Base-by-base conservation (phyloP, 2,888 invertebrate genomes). In the Lasioglossum malachurum region DNA sequence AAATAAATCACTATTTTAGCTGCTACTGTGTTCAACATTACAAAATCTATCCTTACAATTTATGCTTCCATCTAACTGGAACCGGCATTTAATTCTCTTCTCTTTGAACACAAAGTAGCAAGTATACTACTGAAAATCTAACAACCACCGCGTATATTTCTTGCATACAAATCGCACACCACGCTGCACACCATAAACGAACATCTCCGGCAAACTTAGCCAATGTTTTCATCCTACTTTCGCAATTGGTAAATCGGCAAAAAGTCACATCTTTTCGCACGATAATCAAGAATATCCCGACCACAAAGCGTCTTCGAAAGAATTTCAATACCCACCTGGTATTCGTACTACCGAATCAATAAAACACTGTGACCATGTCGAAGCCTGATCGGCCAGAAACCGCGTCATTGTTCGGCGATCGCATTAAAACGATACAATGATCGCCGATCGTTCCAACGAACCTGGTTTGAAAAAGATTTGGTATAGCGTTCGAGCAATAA, bases 401-500 rank as follows among this genome's bases (percentile, higher is more conserved):
- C 73, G 16, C n/a, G 14, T 31, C 41, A 64, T 2, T 41, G 75
- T 35, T 23, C 35, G 46, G 16, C 38, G 44, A 69, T 1, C 49
- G 16, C 16, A n/a, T 72, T 23, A 69, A 49, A 53, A 16, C 69
- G 38, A 27, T 31, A 46, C 69, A 57, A 57, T 27, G 69, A 19
- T 35, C 16, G 46, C 27, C 8, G 64, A 12, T 49, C 49, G 5
- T 31, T 19, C 16, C 49, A 1, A 16, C 0, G 46, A 0, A 10
- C 35, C 2, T 0, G 5, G 7, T 64, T 38, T 14, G 38, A 46
- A 27, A 60, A 41, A 16, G 0, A 2, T 49, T 76, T 23, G 31
- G 16, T n/a, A 73, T 69, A 75, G 79, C n/a, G 75, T 78, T 75
- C 57, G 72, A 78, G 71, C 77, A 80, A 86, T 86, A 72, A 72